Evolutionary conservation across 2,888 invertebrate species (phyloP).

Genomic region (Panorpa germanica): DNA sequence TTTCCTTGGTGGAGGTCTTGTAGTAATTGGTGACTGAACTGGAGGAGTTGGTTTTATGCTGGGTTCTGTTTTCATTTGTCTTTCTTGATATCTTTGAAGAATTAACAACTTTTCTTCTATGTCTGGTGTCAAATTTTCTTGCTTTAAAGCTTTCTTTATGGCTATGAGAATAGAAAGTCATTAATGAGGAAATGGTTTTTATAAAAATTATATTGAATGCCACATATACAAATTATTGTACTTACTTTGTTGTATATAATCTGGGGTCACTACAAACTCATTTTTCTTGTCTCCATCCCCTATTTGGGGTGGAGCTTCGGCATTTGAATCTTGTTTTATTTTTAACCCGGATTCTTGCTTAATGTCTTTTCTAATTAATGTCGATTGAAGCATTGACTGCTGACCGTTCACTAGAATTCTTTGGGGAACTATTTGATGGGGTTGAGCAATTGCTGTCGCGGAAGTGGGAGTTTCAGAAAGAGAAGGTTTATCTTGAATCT

Average conservation of each 20-base stretch:
- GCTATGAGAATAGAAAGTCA: constrained; percentile 38
- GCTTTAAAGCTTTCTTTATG: constrained; percentile 79
- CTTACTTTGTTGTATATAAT: constrained; percentile 89
- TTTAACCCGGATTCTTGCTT: too few species aligned
- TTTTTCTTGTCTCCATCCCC: too few species aligned
- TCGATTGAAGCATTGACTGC: too few species aligned
- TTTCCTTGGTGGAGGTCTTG: constrained; percentile 16
- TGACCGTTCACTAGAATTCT: too few species aligned
- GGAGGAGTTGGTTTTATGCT: constrained; percentile 9
- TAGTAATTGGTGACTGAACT: constrained; percentile 5
- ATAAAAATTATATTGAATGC: not conserved
- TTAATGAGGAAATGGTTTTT: not conserved
- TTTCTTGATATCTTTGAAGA: constrained; percentile 70
- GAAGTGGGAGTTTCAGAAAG: too few species aligned
- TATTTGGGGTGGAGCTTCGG: too few species aligned
- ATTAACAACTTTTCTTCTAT: constrained; percentile 82
- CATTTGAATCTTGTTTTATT: too few species aligned
- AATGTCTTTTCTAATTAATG: too few species aligned
- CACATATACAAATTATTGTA: constrained; percentile 16
- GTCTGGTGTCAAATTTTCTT: constrained; percentile 80
- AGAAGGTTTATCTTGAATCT: too few species aligned
- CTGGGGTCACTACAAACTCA: constrained; percentile 81
- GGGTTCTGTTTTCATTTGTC: constrained; percentile 46
- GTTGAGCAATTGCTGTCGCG: too few species aligned
- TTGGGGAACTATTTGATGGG: too few species aligned